A percentile compares a stretch with the other conserved stretches of the same genome.
These are phyloP conservation scores for Myotis myotis DNA, from an alignment of 2,797 vertebrate genomes.

Conservation along the genomic window DNA sequence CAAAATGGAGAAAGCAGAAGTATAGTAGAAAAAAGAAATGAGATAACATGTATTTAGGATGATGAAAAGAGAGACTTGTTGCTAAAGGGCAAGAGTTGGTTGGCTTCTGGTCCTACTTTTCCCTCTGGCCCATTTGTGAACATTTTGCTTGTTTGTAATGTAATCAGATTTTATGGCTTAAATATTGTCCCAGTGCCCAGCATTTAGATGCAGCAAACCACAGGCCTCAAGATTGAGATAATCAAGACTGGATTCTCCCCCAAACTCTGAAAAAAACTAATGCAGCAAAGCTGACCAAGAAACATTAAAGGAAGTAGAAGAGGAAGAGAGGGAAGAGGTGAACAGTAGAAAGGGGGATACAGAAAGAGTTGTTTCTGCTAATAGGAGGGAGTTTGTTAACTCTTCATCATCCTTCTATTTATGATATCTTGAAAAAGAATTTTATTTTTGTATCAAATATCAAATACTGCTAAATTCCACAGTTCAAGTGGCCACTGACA, in stretches of 20 bases:
- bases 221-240: not conserved
- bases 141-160: not conserved
- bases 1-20: not conserved
- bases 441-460: slow-evolving; percentile 4
- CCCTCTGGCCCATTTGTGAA: not conserved
- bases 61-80: not conserved
- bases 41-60: not conserved
- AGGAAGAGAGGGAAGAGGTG: not conserved
- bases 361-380: not conserved
- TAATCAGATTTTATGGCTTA: not conserved
- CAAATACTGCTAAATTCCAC: not conserved
- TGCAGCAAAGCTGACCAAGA: not conserved
- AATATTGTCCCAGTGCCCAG: not conserved
- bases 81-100: not conserved
- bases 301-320: not conserved
- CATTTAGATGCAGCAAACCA: not conserved
- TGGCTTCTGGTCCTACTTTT: not conserved
- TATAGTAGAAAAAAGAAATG: not conserved
- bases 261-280: not conserved
- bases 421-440: not conserved
- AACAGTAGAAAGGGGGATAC: not conserved
- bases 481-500: not conserved
- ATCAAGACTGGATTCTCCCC: not conserved
- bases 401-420: not conserved
- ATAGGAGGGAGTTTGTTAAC: not conserved